Evolutionary conservation across 2,797 vertebrate species (phyloP).

Genomic region (Lateolabrax maculatus): DNA sequence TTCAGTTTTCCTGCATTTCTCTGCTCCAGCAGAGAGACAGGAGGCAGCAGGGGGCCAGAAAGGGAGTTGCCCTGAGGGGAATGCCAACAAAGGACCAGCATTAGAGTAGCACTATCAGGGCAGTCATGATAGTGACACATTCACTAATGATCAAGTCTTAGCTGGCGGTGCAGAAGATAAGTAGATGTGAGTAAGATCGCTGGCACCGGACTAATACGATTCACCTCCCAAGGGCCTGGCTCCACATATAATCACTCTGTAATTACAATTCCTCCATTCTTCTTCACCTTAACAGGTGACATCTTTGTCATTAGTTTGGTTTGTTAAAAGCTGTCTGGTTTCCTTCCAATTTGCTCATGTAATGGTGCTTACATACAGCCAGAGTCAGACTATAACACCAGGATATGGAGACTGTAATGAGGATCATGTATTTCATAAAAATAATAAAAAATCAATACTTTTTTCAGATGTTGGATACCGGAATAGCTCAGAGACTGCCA

Average conservation of each 20-base stretch:
- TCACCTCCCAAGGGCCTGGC: conserved; percentile 59
- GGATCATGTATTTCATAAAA: conserved; percentile 45
- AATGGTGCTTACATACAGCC: conserved; percentile 12
- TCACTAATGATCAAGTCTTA: conserved; percentile 73
- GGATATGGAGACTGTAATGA: conserved; percentile 27
- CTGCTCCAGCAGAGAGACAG: conserved; percentile 30
- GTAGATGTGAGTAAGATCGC: conserved; percentile 70
- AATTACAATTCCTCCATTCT: conserved; percentile 68
- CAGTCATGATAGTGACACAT: conserved; percentile 63
- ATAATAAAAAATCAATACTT: conserved; percentile 55
- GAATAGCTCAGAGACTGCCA: conserved; percentile 8
- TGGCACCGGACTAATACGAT: conserved; percentile 41
- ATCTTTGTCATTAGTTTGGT: conserved; percentile 39
- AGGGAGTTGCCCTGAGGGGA: conserved; percentile 47
- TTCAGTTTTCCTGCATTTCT: conserved; percentile 48
- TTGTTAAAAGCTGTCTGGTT: conserved; percentile 43
- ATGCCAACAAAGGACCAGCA: conserved; percentile 59
- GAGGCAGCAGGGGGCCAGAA: conserved; percentile 16
- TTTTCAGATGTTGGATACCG: conserved; percentile 26
- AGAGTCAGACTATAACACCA: conserved; percentile 9
- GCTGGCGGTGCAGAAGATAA: conserved; percentile 64
- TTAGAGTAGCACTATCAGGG: conserved; percentile 57
- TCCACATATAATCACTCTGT: conserved; percentile 60
- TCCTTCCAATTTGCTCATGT: conserved; percentile 43
- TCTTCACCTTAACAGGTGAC: conserved; percentile 63